Evolutionary conservation across 1,140 invertebrate species (phyloP).

Genomic region (Temnothorax curvispinosus): DNA sequence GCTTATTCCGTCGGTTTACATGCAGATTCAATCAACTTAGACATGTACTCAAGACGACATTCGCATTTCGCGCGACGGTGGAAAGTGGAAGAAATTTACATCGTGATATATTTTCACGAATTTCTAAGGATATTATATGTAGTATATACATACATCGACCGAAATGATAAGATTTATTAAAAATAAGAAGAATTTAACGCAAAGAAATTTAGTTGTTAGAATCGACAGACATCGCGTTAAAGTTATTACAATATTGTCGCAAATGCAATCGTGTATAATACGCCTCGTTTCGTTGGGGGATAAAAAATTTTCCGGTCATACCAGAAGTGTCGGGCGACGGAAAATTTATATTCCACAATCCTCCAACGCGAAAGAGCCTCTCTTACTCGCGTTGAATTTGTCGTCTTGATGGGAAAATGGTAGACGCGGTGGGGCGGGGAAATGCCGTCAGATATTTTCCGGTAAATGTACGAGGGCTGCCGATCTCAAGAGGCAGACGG

Average conservation of each 20-base stretch:
- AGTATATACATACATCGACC: not conserved
- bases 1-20: slow-evolving; percentile 80
- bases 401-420: slow-evolving; percentile 52
- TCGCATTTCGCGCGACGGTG: slow-evolving; percentile 1
- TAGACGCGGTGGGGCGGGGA: not conserved
- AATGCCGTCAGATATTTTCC: slow-evolving; percentile 43
- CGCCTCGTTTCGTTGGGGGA: not conserved
- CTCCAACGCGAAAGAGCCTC: not conserved
- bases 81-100: not conserved
- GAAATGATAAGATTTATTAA: not conserved
- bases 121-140: not conserved
- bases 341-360: slow-evolving; percentile 34
- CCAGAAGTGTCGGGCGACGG: not conserved
- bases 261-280: not conserved
- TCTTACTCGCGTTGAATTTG: slow-evolving; percentile 21
- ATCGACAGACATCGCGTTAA: not conserved
- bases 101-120: slow-evolving; percentile 1
- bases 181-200: not conserved
- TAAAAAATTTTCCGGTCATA: slow-evolving; percentile 31
- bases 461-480: slow-evolving; percentile 31
- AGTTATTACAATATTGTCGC: not conserved
- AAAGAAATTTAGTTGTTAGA: not conserved
- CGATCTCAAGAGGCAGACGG: slow-evolving; percentile 28
- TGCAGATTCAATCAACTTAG: slow-evolving; percentile 77
- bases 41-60: slow-evolving; percentile 29